Evolutionary conservation across 2,888 invertebrate genomes (phyloP).

Genomic region (Charanyca ferruginea): DNA sequence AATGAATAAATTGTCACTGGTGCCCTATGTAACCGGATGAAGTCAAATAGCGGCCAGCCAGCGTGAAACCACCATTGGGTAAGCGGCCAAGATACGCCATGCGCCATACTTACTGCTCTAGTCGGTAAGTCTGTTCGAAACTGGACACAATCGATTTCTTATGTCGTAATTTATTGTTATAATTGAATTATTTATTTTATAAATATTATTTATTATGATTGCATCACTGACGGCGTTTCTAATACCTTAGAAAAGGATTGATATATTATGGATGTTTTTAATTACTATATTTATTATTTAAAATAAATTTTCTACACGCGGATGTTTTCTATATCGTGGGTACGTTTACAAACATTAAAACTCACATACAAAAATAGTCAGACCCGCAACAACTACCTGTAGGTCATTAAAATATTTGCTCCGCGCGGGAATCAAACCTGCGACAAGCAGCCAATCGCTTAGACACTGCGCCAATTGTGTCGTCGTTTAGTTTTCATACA

Average conservation of each 20-base stretch:
- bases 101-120: conserved; percentile 59
- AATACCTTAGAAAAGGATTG: not conserved
- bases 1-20: conserved; percentile 62
- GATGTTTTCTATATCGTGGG: no score
- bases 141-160: conserved; percentile 64
- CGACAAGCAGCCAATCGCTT: no score
- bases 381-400: no score
- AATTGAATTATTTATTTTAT: conserved; percentile 38
- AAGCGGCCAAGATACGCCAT: conserved; percentile 72
- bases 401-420: no score
- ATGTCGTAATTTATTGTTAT: conserved; percentile 54
- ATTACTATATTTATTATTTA: no score
- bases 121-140: conserved; percentile 39
- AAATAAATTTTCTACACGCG: no score
- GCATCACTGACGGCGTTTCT: not conserved
- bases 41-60: conserved; percentile 69
- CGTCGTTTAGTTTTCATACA: no score
- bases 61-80: conserved; percentile 78
- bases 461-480: no score
- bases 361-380: no score
- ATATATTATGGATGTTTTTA: not conserved
- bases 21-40: conserved; percentile 74
- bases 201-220: conserved; percentile 19
- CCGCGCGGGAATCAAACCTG: no score
- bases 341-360: no score